Percentiles rank a stretch among this genome's conserved stretches.
Evolutionary conservation across 2,113 vertebrate species (phyloP).

Genomic region (Xenotilapia flavipinnis): DNA sequence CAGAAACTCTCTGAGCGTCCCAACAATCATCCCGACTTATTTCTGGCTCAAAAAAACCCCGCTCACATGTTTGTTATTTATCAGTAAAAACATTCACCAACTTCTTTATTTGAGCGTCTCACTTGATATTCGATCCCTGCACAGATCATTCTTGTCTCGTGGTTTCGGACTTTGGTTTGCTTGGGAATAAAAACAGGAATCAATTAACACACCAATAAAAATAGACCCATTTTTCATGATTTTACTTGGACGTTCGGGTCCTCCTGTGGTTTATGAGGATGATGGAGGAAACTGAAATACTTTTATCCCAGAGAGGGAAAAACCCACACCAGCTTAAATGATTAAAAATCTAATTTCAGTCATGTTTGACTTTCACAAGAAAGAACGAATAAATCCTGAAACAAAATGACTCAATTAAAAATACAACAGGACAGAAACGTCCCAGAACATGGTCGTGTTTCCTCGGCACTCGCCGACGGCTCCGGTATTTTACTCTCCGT

Average conservation of each 20-base stretch:
- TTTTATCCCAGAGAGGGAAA: neutral
- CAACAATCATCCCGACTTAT: rapidly evolving
- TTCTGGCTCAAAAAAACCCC: neutral
- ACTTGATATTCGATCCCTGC: neutral
- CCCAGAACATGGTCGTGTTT: too few relatives aligned
- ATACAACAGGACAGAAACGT: neutral
- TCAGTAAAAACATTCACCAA: rapidly evolving
- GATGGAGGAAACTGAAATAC: neutral
- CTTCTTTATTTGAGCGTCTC: neutral
- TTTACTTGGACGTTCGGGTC: neutral
- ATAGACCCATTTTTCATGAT: neutral
- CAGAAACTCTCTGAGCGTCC: neutral
- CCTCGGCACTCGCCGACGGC: neutral
- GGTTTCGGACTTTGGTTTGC: neutral
- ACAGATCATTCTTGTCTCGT: neutral
- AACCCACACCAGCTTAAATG: neutral
- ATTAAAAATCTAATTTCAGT: neutral
- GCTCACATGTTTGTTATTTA: rapidly evolving
- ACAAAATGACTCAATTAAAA: neutral
- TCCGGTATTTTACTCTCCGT: neutral
- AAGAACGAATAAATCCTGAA: neutral
- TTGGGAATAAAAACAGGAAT: neutral
- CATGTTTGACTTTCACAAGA: neutral
- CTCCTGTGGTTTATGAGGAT: neutral
- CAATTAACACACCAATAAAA: neutral